Evolutionary conservation across 2,888 invertebrate species (phyloP), one percentile per base, ranked within the genome.

Genomic region (Cordilura impudica): DNA sequence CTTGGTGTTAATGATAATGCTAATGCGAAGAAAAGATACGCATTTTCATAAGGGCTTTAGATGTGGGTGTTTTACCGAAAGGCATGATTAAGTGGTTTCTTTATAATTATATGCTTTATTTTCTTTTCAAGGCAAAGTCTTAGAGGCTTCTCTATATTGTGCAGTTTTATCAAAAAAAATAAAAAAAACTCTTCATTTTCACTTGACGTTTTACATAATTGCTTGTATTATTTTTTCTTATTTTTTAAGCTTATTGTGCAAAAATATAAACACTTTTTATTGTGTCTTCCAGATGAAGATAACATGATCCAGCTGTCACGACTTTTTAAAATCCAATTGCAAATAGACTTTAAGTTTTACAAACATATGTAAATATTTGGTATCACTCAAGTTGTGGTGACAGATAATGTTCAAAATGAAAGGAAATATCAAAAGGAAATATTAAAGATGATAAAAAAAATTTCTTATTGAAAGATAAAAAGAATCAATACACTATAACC

Each of bases 1-100:
- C 8, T 16, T 79, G 79, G 75, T 75, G 79, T 75, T 75, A 75
- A 75, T 75, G 67, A 67, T 70, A 69, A 76, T 79, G 75, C 75
- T 79, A 63, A 67, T 70, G 70, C 70, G 78, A 26, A 67, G n/a
- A 43, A 31, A n/a, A 60, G 54, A 79, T 67, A 75, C 67, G 79
- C 79, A 79, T 35, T 75, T 67, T 51, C 26, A 29, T 67, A 26
- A 56, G 69, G 63, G 69, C 75, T 70, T 70, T 70, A 29, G 69
- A 43, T 69, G 75, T 76, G 75, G 75, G 69, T 76, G 75, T 76
- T 76, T 56, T 76, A 69, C 75, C 75, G 75, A 54, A 61, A 73
- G 75, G 66, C 79, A 79, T 75, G 79, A 75, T 79, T 75, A 75
- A 79, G 79, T 79, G 79, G 79, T 79, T 71, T 60, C 70, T 75